Evolutionary conservation across 2,113 vertebrate species (phyloP).

Genomic region (Noturus placidus): DNA sequence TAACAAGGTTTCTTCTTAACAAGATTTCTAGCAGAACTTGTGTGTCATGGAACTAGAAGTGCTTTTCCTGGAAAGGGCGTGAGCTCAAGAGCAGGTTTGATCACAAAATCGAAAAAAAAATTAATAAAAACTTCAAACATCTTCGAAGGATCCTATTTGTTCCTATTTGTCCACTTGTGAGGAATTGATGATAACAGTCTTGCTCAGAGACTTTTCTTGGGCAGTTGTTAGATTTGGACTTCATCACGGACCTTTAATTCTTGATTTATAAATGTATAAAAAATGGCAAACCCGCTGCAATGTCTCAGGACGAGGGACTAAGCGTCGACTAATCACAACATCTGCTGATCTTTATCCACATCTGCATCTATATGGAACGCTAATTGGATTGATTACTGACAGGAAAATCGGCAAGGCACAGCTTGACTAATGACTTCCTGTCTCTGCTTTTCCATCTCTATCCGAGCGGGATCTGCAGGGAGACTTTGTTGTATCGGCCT

Average conservation of each 20-base stretch:
- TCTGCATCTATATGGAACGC: slow-evolving; percentile 38
- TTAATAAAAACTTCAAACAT: too few relatives aligned
- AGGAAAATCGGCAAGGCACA: slow-evolving; percentile 64
- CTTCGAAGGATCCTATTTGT: too few relatives aligned
- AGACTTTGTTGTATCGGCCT: slow-evolving; percentile 54
- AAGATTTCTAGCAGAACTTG: background rate
- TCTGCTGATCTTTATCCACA: slow-evolving; percentile 55
- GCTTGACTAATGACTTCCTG: slow-evolving; percentile 72
- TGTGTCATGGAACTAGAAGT: background rate
- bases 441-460: slow-evolving; percentile 64
- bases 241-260: background rate
- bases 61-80: background rate
- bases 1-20: background rate
- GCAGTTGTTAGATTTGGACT: background rate
- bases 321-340: slow-evolving; percentile 27
- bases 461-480: slow-evolving; percentile 58
- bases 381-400: slow-evolving; percentile 67
- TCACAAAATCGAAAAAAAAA: too few relatives aligned
- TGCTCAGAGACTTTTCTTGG: background rate
- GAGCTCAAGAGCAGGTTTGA: background rate
- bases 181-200: background rate
- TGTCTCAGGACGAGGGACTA: background rate
- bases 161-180: too few relatives aligned
- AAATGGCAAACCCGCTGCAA: background rate
- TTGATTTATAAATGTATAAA: background rate